These are phyloP conservation scores for Nymphalis c-album DNA, from an alignment of 2,888 invertebrate genomes.

Conservation along the genomic window DNA sequence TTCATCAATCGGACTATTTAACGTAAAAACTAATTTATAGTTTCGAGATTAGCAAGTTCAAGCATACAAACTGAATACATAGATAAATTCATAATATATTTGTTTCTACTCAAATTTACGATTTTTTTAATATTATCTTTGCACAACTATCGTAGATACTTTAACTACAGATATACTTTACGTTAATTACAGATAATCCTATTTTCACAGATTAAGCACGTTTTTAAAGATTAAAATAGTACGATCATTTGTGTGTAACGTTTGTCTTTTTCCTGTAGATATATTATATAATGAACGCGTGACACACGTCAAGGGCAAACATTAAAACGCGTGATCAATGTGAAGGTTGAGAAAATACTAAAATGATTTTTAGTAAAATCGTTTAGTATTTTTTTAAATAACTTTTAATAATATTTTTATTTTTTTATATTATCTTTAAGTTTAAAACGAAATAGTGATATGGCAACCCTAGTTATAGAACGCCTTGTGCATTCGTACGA, in stretches of 20 bases:
- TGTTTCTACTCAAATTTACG: too few relatives aligned
- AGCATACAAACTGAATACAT: too few relatives aligned
- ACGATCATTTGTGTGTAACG: neutral
- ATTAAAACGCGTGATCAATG: neutral
- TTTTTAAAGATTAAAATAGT: neutral
- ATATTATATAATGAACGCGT: neutral
- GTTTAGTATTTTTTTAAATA: neutral
- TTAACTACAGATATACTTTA: too few relatives aligned
- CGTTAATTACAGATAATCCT: too few relatives aligned
- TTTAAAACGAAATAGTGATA: neutral
- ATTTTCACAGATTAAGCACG: too few relatives aligned
- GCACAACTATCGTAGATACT: too few relatives aligned
- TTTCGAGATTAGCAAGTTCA: too few relatives aligned
- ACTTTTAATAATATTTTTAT: too few relatives aligned
- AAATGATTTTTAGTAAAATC: neutral
- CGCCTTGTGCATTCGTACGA: slow-evolving; percentile 10
- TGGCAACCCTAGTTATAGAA: neutral
- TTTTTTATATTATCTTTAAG: neutral
- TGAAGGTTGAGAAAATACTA: neutral
- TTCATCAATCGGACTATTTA: too few relatives aligned
- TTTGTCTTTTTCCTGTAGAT: neutral
- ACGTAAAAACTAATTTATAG: too few relatives aligned
- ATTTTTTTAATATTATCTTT: too few relatives aligned
- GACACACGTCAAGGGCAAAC: neutral
- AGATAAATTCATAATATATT: too few relatives aligned